These are phyloP conservation scores for Drosophila nebulosa DNA, from an alignment of 1,140 invertebrate genomes.

Conservation along the genomic window DNA sequence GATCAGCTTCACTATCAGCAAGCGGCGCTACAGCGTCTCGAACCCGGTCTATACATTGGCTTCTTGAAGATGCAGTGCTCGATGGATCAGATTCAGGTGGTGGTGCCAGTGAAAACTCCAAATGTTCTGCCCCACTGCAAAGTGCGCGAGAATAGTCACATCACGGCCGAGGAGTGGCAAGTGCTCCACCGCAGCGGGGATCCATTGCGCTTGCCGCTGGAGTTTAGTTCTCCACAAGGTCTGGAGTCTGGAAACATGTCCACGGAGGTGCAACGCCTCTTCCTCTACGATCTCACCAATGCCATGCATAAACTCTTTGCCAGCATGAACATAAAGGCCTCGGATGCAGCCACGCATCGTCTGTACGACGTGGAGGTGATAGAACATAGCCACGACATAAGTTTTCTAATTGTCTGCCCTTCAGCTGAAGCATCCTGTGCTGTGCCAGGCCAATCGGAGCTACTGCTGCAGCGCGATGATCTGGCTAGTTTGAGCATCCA, in stretches of 20 bases:
- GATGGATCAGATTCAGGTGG: slow-evolving; percentile 95
- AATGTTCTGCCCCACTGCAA: slow-evolving; percentile 96
- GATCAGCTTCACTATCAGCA: slow-evolving; percentile 97
- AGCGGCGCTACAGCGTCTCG: slow-evolving; percentile 88
- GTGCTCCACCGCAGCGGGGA: slow-evolving; percentile 84
- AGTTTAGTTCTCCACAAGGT: slow-evolving; percentile 81
- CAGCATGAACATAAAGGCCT: slow-evolving; percentile 88
- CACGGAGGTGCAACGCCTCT: slow-evolving; percentile 89
- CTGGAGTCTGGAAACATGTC: slow-evolving; percentile 69
- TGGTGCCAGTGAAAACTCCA: slow-evolving; percentile 93
- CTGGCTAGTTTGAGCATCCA: slow-evolving; percentile 91
- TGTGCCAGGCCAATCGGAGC: slow-evolving; percentile 92
- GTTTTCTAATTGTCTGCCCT: slow-evolving; percentile 94
- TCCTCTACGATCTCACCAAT: slow-evolving; percentile 87
- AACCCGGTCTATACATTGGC: slow-evolving; percentile 94
- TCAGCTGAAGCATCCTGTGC: slow-evolving; percentile 94
- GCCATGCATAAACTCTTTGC: slow-evolving; percentile 88
- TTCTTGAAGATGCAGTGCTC: slow-evolving; percentile 98
- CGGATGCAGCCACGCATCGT: slow-evolving; percentile 87
- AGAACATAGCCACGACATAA: slow-evolving; percentile 92
- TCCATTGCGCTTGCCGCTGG: slow-evolving; percentile 81
- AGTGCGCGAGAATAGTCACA: slow-evolving; percentile 96
- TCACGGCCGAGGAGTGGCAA: slow-evolving; percentile 97
- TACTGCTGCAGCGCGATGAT: slow-evolving; percentile 89
- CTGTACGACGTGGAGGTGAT: slow-evolving; percentile 96